Percentiles rank a stretch among this genome's conserved stretches.
phyloP scores from a whole-genome alignment of 53 echinoderm and acorn worm species.

The Patiria pectinifera region DNA sequence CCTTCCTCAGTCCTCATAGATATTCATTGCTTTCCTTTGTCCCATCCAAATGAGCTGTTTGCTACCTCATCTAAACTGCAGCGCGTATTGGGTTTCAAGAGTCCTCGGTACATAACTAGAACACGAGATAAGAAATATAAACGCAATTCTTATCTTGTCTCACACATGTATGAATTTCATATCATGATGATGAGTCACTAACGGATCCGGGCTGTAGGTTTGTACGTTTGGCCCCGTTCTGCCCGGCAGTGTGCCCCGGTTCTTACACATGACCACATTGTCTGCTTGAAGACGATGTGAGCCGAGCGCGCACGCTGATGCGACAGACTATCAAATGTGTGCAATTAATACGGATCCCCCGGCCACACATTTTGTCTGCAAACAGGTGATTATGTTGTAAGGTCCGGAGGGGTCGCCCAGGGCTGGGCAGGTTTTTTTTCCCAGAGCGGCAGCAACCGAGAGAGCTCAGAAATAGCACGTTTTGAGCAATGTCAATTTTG shows the following conservation, averaged over 20 bases:
- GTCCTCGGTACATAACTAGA: background rate
- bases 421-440: conserved; percentile 28
- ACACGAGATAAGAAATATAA: background rate
- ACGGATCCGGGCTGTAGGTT: background rate
- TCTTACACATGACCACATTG: conserved; percentile 11
- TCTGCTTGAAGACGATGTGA: background rate
- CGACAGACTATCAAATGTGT: conserved; percentile 35
- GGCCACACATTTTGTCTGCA: conserved; percentile 15
- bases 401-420: background rate
- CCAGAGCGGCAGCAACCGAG: background rate
- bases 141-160: background rate
- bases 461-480: conserved; percentile 24
- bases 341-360: conserved; percentile 53
- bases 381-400: conserved; percentile 57
- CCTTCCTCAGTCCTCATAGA: no score
- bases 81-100: background rate
- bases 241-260: background rate
- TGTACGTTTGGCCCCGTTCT: background rate
- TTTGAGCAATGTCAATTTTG: background rate
- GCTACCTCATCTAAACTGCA: background rate
- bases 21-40: background rate
- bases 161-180: conserved; percentile 5
- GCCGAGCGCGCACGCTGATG: background rate
- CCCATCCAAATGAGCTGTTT: no score
- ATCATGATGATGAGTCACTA: conserved; percentile 22